Conservation (phyloP, 2,888 invertebrate genomes). For the Capitulum mitella region DNA sequence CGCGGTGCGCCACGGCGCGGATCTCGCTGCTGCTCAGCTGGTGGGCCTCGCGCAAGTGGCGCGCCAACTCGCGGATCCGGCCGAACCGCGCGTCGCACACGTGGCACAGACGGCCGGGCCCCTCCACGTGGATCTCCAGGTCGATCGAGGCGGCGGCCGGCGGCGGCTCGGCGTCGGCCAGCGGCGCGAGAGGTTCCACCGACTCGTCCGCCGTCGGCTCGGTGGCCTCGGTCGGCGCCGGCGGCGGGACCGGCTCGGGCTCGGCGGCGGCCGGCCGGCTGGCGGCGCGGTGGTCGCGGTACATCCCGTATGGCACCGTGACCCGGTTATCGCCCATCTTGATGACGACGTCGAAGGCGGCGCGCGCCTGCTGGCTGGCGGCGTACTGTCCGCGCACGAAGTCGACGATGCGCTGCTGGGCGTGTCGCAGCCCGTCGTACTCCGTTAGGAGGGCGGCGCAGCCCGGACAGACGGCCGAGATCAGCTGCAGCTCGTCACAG, state of each 20-base stretch:
- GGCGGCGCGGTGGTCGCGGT: neutral
- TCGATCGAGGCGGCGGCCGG: neutral
- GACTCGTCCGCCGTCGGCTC: neutral
- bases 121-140: neutral
- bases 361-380: neutral
- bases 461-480: neutral
- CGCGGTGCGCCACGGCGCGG: neutral
- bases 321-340: neutral
- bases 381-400: neutral
- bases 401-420: neutral
- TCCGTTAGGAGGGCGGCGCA: neutral
- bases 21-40: constrained; percentile 19
- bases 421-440: neutral
- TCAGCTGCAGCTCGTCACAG: neutral
- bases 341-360: neutral
- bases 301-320: constrained; percentile 8
- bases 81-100: neutral
- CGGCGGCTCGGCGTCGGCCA: neutral
- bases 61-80: neutral
- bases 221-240: neutral
- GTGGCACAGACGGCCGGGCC: neutral
- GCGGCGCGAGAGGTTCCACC: neutral
- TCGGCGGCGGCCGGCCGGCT: neutral
- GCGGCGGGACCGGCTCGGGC: neutral
- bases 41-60: neutral